Conservation (phyloP, 2,113 vertebrate genomes). For the Calidris pygmaea region DNA sequence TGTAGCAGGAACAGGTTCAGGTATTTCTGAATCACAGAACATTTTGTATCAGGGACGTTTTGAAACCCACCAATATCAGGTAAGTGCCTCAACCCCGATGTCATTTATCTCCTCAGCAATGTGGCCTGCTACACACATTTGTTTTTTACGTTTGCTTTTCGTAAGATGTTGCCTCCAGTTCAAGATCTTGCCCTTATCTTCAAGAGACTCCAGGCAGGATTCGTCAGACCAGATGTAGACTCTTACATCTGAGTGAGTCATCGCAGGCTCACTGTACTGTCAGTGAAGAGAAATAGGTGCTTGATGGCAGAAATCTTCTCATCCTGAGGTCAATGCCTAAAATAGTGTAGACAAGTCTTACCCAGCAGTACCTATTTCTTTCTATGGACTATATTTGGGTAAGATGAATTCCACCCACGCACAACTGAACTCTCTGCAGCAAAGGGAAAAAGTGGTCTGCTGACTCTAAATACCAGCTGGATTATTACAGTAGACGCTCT, state of each 20-base stretch:
- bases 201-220: neutral
- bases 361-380: neutral
- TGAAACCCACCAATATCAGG: neutral
- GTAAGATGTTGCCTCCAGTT: neutral
- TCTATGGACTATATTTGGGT: slow-evolving; percentile 27
- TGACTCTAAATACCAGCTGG: neutral
- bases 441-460: neutral
- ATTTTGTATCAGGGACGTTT: neutral
- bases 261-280: neutral
- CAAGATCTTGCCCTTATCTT: slow-evolving; percentile 2
- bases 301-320: slow-evolving; percentile 8
- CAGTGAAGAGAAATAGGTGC: slow-evolving; percentile 24
- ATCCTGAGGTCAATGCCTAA: slow-evolving; percentile 33
- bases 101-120: neutral
- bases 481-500: neutral
- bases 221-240: slow-evolving; percentile 1
- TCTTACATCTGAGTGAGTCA: slow-evolving; percentile 47
- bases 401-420: neutral
- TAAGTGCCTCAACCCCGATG: neutral
- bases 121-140: neutral
- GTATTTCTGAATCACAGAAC: neutral
- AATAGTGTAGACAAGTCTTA: slow-evolving; percentile 2
- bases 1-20: neutral
- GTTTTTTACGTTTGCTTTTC: neutral
- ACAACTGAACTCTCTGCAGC: neutral